Conservation (phyloP, 2,888 invertebrate species). For the Synergus gifuensis region DNA sequence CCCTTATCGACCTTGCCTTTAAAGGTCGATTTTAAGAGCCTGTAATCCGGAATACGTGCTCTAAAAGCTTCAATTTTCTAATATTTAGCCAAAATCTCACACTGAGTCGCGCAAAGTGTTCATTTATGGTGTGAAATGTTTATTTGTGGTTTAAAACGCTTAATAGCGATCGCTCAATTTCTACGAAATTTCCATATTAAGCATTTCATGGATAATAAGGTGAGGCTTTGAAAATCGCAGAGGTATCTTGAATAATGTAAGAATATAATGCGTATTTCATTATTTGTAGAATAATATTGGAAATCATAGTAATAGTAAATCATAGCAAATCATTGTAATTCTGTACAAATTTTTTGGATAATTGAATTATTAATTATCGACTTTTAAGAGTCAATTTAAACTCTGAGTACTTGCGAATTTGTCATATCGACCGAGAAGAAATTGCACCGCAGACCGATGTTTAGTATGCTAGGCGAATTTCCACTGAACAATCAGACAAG, state of each 20-base stretch:
- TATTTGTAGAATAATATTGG: background rate
- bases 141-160: background rate
- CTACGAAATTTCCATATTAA: background rate
- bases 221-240: background rate
- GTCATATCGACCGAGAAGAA: conserved; percentile 67
- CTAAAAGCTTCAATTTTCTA: background rate
- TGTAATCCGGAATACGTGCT: background rate
- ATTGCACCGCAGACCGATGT: conserved; percentile 63
- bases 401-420: conserved; percentile 47
- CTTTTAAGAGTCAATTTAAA: background rate
- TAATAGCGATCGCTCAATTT: background rate
- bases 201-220: background rate
- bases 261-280: background rate
- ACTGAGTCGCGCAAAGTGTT: background rate
- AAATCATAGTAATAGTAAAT: background rate
- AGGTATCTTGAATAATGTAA: background rate
- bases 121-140: background rate
- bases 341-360: background rate
- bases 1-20: background rate
- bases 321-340: no score
- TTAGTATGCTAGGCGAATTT: conserved; percentile 70
- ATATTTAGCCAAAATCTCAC: background rate
- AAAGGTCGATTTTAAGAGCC: background rate
- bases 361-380: conserved; percentile 12
- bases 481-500: conserved; percentile 64